phyloP scores from a whole-genome alignment of 2,888 invertebrate genomes.

The Pterobdella sp. region DNA sequence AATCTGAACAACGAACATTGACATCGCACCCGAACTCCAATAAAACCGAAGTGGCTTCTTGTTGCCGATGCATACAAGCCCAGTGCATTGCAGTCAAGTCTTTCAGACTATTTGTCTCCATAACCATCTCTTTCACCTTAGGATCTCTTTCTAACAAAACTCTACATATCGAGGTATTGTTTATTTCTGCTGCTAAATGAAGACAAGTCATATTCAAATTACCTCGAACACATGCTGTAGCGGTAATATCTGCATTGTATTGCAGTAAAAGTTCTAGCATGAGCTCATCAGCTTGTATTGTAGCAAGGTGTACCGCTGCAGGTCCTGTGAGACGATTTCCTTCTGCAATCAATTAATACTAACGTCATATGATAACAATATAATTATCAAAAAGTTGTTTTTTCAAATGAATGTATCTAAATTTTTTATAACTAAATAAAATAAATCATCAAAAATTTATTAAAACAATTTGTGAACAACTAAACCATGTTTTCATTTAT shows the following conservation, averaged over 20 bases:
- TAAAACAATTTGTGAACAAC: too few species aligned
- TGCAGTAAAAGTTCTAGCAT: slow-evolving; percentile 33
- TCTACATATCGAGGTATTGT: slow-evolving; percentile 29
- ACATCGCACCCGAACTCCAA: slow-evolving; percentile 33
- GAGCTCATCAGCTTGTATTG: slow-evolving; percentile 31
- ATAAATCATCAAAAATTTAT: too few species aligned
- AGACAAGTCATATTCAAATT: slow-evolving; percentile 35
- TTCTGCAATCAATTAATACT: too few species aligned
- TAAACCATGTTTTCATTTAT: too few species aligned
- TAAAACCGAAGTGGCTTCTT: slow-evolving; percentile 31
- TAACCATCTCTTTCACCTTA: slow-evolving; percentile 32
- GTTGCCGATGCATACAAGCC: slow-evolving; percentile 35
- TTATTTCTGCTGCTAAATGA: slow-evolving; percentile 35
- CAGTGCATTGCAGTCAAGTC: slow-evolving; percentile 37
- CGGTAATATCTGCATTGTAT: slow-evolving; percentile 28
- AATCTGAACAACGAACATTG: slow-evolving; percentile 36
- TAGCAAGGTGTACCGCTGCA: slow-evolving; percentile 35
- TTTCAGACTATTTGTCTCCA: slow-evolving; percentile 32
- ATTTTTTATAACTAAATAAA: too few species aligned
- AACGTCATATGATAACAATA: too few species aligned
- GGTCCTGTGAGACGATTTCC: slow-evolving; percentile 22
- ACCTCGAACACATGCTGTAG: slow-evolving; percentile 32
- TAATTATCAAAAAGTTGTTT: too few species aligned
- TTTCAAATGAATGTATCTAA: too few species aligned
- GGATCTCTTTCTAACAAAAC: slow-evolving; percentile 30